Percentiles rank a stretch among this genome's conserved stretches.
Evolutionary conservation across 2,888 invertebrate genomes (phyloP).

Genomic region (Arrhopalites spinosus): DNA sequence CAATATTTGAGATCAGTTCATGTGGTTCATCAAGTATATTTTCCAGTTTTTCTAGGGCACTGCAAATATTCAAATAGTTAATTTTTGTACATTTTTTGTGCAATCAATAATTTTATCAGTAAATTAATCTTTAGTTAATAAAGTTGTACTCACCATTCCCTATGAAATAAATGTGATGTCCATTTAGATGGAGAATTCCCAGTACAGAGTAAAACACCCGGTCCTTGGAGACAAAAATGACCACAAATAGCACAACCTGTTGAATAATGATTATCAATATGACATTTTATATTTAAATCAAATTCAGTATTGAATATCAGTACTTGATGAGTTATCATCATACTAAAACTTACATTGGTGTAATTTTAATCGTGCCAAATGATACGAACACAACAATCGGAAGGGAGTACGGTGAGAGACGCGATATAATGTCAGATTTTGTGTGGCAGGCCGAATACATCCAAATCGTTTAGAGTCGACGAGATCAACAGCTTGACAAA

Average conservation of each 20-base stretch:
- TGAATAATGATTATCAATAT: too few species aligned
- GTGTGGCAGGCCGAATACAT: slow-evolving; percentile 16
- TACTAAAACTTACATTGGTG: too few species aligned
- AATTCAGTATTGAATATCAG: too few species aligned
- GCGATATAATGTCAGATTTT: slow-evolving; percentile 25
- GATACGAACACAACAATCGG: slow-evolving; percentile 19
- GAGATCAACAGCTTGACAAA: slow-evolving; percentile 34
- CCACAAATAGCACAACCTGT: slow-evolving; percentile 37
- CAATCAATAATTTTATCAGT: background rate
- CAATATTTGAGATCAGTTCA: slow-evolving; percentile 15
- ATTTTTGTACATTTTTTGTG: background rate
- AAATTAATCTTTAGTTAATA: background rate
- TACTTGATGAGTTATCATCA: too few species aligned
- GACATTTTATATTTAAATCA: too few species aligned
- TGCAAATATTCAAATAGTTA: background rate
- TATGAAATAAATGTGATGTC: slow-evolving; percentile 37
- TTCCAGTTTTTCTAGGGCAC: background rate
- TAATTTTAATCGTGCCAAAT: slow-evolving; percentile 21
- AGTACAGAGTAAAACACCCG: slow-evolving; percentile 31
- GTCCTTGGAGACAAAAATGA: slow-evolving; percentile 31
- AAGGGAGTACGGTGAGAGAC: slow-evolving; percentile 22
- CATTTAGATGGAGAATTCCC: slow-evolving; percentile 18
- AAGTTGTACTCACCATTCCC: background rate
- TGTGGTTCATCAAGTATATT: background rate
- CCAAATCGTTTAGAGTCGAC: slow-evolving; percentile 21